Conservation (phyloP, 2,113 vertebrate genomes). For the Andinoacara biseriatus region DNA sequence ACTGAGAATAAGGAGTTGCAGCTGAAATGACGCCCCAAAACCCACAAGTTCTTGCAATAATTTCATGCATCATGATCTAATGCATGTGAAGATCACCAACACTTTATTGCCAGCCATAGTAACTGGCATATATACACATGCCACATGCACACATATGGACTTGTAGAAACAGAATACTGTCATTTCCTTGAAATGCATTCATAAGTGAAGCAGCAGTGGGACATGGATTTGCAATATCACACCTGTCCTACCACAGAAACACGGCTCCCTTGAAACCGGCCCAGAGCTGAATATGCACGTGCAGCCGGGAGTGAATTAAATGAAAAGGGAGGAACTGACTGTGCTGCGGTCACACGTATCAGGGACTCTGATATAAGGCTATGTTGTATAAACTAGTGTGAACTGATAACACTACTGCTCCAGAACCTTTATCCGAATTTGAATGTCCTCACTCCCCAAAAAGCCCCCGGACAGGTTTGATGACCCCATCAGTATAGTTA, state of each 20-base stretch:
- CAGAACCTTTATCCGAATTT: neutral
- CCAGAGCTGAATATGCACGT: neutral
- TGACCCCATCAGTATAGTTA: constrained; percentile 14
- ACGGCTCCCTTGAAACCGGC: neutral
- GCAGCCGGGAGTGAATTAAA: neutral
- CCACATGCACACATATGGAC: constrained; percentile 9
- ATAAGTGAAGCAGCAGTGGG: neutral
- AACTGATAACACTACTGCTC: neutral
- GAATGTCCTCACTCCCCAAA: neutral
- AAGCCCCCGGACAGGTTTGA: constrained; percentile 8
- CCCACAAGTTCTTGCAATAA: neutral
- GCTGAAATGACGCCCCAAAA: neutral
- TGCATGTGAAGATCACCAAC: neutral
- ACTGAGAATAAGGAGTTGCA: neutral
- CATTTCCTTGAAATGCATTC: neutral
- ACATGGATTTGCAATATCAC: constrained; percentile 30
- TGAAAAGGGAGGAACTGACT: constrained; percentile 19
- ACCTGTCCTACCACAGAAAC: constrained; percentile 26
- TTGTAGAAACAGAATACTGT: neutral
- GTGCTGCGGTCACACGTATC: constrained; percentile 32
- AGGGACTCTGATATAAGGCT: neutral
- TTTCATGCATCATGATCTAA: constrained; percentile 44
- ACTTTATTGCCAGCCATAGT: neutral
- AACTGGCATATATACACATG: neutral
- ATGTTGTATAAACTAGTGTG: neutral